Evolutionary conservation across 2,113 vertebrate species (phyloP).

Genomic region (Psilopsiagon aymara): DNA sequence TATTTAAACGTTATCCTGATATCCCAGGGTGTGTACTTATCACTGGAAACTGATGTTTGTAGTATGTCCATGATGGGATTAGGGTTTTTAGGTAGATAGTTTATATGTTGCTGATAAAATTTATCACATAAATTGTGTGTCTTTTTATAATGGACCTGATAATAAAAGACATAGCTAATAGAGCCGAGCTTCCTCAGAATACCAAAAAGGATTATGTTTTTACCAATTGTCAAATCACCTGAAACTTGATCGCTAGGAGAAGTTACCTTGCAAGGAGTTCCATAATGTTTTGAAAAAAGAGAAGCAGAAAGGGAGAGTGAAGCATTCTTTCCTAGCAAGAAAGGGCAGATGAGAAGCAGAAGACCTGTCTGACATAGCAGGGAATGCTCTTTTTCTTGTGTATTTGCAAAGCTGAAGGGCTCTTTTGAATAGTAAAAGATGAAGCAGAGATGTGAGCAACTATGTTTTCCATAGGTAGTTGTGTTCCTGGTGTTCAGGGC

Average conservation of each 20-base stretch:
- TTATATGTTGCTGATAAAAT: background rate
- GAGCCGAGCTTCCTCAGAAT: background rate
- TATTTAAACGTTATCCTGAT: background rate
- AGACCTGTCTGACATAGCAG: background rate
- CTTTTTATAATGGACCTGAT: background rate
- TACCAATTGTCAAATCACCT: background rate
- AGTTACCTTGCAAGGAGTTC: background rate
- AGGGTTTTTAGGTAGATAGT: background rate
- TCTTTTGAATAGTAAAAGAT: background rate
- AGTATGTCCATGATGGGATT: background rate
- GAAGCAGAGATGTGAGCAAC: background rate
- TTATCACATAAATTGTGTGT: background rate
- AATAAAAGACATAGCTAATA: background rate
- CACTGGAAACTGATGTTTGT: background rate
- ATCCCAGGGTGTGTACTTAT: background rate
- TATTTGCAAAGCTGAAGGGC: background rate
- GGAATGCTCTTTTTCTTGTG: background rate
- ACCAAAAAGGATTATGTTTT: background rate
- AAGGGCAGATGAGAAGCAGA: background rate
- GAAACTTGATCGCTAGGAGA: background rate
- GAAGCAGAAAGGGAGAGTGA: background rate
- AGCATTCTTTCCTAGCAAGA: background rate
- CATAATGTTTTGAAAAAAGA: background rate
- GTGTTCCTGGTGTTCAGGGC: background rate
- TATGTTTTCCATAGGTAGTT: background rate